Evolutionary conservation across 2,113 vertebrate genomes (phyloP).

Genomic region (Ochotona curzoniae): DNA sequence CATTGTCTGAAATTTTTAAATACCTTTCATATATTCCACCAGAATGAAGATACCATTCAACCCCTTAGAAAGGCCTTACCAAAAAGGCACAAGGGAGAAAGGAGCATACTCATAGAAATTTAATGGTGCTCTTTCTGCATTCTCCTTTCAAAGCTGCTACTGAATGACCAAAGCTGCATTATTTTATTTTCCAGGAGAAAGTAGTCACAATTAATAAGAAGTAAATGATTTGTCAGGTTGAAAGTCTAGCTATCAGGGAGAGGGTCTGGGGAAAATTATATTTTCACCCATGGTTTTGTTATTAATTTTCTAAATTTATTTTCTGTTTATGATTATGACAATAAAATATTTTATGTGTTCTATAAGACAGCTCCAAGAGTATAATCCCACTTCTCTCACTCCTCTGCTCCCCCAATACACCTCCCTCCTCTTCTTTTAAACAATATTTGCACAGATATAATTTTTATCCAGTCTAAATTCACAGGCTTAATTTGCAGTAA

Average conservation of each 20-base stretch:
- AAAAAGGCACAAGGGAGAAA: background rate
- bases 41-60: background rate
- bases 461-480: too few relatives aligned
- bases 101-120: background rate
- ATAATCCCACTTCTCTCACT: too few relatives aligned
- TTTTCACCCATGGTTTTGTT: background rate
- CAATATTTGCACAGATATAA: too few relatives aligned
- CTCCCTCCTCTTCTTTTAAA: too few relatives aligned
- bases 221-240: background rate
- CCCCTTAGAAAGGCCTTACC: background rate
- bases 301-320: too few relatives aligned
- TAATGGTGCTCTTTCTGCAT: background rate
- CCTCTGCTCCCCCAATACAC: too few relatives aligned
- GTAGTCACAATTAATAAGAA: background rate
- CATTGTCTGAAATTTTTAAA: too few relatives aligned
- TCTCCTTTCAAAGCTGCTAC: background rate
- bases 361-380: too few relatives aligned
- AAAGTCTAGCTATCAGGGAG: background rate
- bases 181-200: constrained; percentile 4
- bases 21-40: background rate
- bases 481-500: too few relatives aligned
- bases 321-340: too few relatives aligned
- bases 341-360: too few relatives aligned
- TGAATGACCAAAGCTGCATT: background rate
- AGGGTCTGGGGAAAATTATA: background rate